These are phyloP conservation scores for Spinus pinus DNA, from an alignment of 2,797 vertebrate genomes.

Conservation along the genomic window DNA sequence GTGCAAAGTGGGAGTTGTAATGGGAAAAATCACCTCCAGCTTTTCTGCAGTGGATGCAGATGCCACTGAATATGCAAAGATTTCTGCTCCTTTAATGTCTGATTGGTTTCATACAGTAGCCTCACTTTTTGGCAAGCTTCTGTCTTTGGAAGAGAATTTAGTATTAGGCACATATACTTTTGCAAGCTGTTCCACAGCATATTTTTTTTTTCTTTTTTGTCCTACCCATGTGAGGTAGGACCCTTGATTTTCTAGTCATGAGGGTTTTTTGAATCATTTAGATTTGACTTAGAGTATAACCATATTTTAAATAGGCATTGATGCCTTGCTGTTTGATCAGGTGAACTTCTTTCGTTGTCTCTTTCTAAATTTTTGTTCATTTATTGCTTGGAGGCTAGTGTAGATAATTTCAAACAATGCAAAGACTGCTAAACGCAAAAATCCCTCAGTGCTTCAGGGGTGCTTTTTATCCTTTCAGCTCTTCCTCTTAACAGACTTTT, in stretches of 20 bases:
- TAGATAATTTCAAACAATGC: not conserved
- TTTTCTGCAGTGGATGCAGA: not conserved
- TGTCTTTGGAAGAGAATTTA: fast-evolving
- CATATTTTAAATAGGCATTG: not conserved
- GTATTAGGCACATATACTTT: not conserved
- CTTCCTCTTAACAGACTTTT: not conserved
- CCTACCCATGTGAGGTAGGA: not conserved
- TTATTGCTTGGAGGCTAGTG: not conserved
- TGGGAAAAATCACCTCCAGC: not conserved
- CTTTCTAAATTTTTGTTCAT: not conserved
- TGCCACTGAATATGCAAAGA: not conserved
- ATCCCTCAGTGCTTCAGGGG: not conserved
- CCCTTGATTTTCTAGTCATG: not conserved
- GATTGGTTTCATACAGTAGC: not conserved
- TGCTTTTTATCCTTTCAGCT: not conserved
- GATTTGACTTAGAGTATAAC: not conserved
- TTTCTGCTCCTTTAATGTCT: not conserved
- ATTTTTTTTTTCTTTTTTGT: not conserved
- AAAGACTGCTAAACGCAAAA: not conserved
- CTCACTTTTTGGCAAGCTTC: not conserved
- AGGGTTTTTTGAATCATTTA: not conserved
- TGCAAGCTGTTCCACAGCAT: not conserved
- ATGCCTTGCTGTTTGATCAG: not conserved
- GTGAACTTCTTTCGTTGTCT: not conserved
- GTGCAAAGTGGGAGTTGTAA: not conserved